Evolutionary conservation across 2,113 vertebrate species (phyloP).

Genomic region (Microtus montanus): DNA sequence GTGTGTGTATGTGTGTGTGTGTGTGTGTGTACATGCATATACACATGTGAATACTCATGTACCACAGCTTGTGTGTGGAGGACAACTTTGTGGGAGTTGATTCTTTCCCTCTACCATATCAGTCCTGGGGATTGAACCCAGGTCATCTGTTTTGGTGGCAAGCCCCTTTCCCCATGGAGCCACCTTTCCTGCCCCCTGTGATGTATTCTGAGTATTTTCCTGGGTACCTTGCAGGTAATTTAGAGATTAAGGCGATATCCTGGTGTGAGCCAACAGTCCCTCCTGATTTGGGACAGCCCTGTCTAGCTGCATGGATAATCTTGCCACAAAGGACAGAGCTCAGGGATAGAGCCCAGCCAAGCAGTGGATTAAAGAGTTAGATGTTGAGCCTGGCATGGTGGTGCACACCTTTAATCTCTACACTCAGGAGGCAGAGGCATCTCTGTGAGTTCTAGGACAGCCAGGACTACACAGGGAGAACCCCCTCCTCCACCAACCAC

Average conservation of each 20-base stretch:
- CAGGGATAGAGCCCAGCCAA: not conserved
- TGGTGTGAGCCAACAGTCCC: not conserved
- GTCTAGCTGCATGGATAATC: not conserved
- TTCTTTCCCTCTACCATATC: not conserved
- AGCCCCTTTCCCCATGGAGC: not conserved
- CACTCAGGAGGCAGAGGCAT: not conserved
- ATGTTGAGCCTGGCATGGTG: too few species aligned
- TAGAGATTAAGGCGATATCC: too few species aligned
- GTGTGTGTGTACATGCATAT: not conserved
- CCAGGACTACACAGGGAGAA: not conserved
- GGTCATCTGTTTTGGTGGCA: not conserved
- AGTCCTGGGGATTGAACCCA: not conserved
- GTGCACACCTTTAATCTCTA: not conserved
- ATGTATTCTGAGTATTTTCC: not conserved
- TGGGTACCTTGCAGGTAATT: not conserved
- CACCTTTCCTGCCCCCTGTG: not conserved
- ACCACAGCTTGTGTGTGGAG: not conserved
- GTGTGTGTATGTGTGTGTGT: not conserved
- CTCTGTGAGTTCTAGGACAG: not conserved
- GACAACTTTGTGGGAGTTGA: not conserved
- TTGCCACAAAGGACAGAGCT: not conserved
- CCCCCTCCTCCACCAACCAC: too few species aligned
- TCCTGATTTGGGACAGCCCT: not conserved
- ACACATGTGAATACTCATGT: not conserved
- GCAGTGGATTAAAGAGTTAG: not conserved